These are phyloP conservation scores for Meganola albula DNA, from an alignment of 2,888 invertebrate genomes.

Conservation along the genomic window DNA sequence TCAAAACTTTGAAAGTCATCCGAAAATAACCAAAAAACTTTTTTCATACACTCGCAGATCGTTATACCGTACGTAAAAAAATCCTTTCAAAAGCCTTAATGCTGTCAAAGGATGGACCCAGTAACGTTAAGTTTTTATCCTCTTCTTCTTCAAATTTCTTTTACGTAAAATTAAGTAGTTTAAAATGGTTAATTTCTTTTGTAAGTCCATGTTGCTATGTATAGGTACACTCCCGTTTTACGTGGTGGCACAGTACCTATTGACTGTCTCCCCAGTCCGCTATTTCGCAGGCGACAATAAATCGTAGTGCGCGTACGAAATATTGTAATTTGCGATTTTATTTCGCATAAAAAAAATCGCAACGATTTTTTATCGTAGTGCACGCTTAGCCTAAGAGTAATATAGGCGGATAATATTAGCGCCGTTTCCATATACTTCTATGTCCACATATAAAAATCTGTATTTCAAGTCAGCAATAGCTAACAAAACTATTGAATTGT, in stretches of 20 bases:
- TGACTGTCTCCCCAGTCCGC: background rate
- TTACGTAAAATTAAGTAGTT: slow-evolving; percentile 2
- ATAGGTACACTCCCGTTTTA: background rate
- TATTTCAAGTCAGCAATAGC: slow-evolving; percentile 3
- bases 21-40: slow-evolving; percentile 4
- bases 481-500: slow-evolving; percentile 22
- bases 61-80: slow-evolving; percentile 1
- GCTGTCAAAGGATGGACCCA: slow-evolving; percentile 7
- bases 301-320: slow-evolving; percentile 5
- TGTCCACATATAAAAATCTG: slow-evolving; percentile 17
- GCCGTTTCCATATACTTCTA: slow-evolving; percentile 22
- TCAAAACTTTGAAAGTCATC: slow-evolving; percentile 2
- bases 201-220: background rate
- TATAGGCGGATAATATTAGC: slow-evolving; percentile 15
- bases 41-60: background rate
- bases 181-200: slow-evolving; percentile 1
- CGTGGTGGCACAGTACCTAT: background rate
- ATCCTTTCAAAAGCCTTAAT: slow-evolving; percentile 4
- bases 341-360: slow-evolving; percentile 5
- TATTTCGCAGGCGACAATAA: slow-evolving; percentile 7
- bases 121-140: background rate
- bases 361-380: background rate
- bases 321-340: slow-evolving; percentile 4
- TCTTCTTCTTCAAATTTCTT: background rate
- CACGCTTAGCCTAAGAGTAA: background rate